Evolutionary conservation across 2,888 invertebrate species (phyloP).

Genomic region (Alentia gelatinosa): DNA sequence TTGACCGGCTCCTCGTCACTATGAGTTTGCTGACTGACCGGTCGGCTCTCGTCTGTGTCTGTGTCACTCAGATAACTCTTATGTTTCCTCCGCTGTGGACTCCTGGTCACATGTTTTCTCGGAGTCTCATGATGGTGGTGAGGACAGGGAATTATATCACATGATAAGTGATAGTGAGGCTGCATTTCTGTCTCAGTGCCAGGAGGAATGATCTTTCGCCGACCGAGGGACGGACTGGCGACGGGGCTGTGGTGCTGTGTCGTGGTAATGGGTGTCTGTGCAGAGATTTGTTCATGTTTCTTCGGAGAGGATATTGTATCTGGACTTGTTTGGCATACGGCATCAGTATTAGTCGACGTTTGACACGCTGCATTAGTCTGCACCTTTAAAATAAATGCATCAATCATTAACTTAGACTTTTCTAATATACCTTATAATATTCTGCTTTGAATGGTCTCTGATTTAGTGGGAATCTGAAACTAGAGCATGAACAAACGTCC

Average conservation of each 20-base stretch:
- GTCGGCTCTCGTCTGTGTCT: constrained; percentile 7
- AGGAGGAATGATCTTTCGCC: neutral
- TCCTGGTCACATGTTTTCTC: neutral
- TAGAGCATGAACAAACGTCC: no score
- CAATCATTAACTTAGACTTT: no score
- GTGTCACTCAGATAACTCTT: constrained; percentile 35
- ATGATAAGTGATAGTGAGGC: constrained; percentile 49
- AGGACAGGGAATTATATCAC: constrained; percentile 54
- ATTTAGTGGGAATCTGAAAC: no score
- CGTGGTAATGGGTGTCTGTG: neutral
- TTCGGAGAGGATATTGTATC: neutral
- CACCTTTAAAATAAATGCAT: no score
- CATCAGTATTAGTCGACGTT: neutral
- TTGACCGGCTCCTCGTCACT: constrained; percentile 17
- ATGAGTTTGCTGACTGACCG: neutral
- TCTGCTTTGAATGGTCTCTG: no score
- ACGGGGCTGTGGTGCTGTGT: neutral
- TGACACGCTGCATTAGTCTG: neutral
- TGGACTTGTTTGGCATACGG: neutral
- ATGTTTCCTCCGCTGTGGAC: neutral
- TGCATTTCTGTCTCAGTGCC: neutral
- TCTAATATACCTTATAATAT: no score
- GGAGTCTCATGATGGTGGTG: constrained; percentile 10
- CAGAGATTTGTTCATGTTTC: neutral
- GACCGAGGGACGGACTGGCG: constrained; percentile 23